Base-by-base conservation (phyloP, 2,113 vertebrate species). In the Caloenas nicobarica region DNA sequence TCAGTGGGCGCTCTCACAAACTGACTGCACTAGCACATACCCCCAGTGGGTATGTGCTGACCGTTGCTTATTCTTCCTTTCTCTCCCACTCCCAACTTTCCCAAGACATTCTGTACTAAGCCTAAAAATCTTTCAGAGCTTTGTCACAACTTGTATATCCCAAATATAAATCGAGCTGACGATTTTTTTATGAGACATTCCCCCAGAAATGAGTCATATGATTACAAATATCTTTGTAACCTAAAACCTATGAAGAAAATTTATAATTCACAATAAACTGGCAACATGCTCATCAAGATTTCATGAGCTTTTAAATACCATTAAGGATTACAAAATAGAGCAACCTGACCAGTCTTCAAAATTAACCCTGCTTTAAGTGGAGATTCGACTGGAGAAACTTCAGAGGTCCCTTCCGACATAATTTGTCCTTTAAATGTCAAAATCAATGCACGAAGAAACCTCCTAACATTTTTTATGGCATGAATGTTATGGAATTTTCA, bases 291-390 rank as follows among this genome's bases (percentile, higher is more conserved):
- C 78, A 78, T 90, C 69, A 79, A 71, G 77, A 92, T 79, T 89
- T 92, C 86, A 92, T 10, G 33, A 89, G 77, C 9, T 21, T 88
- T 93, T 94, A 92, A 95, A 89, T 60, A 91, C 70, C 89, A 84
- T 60, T 48, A 71, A 78, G 65, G 44, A 89, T 87, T 87, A 86
- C 70, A 53, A 91, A 95, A 89, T 9, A 44, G 56, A 86, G 17
- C 40, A 78, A 22, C 50, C 54, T 70, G 58, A 77, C 10, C 5
- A 2, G 58, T 17, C 23, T 36, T 40, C 29, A 70, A 64, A 74
- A 40, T 56, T 33, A 62, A 34, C 46, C 51, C 34, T 68, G 19
- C 46, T 51, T 73, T 26, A 81, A 53, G 31, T 7, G 13, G 14
- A 11, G 38, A 56, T 81, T 36, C 56, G 57, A 89, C 60, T 62